Evolutionary conservation across 2,797 vertebrate species (phyloP).

Genomic region (Urophycis tenuis): DNA sequence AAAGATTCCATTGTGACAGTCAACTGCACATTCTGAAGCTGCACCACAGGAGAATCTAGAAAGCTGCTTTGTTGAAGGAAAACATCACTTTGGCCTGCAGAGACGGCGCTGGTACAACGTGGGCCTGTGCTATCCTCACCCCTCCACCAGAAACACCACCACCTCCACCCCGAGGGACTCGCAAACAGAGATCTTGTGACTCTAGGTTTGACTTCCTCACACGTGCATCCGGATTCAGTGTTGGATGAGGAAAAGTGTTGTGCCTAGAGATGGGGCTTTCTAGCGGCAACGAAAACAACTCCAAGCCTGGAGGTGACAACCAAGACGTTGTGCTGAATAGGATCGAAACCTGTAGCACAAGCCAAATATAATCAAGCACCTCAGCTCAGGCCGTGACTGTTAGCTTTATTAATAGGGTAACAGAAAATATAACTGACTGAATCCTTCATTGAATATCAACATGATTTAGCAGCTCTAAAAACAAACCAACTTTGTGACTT

Average conservation of each 20-base stretch:
- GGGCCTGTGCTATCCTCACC: conserved; percentile 39
- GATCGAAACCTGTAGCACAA: conserved; percentile 51
- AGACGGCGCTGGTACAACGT: conserved; percentile 20
- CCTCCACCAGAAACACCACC: neutral
- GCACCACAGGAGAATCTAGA: conserved; percentile 44
- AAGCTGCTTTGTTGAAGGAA: conserved; percentile 57
- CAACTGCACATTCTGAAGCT: conserved; percentile 47
- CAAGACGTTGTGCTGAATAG: conserved; percentile 27
- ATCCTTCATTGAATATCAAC: neutral
- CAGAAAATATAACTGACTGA: conserved; percentile 7
- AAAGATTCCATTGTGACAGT: conserved; percentile 47
- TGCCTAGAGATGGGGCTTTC: conserved; percentile 40
- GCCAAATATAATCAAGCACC: conserved; percentile 53
- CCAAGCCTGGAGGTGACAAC: conserved; percentile 9
- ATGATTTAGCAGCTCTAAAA: neutral
- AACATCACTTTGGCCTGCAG: conserved; percentile 44
- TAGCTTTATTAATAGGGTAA: conserved; percentile 19
- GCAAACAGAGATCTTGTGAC: conserved; percentile 66
- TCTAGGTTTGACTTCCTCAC: conserved; percentile 52
- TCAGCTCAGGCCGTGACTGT: conserved; percentile 24
- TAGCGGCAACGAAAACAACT: conserved; percentile 19
- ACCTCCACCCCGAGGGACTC: conserved; percentile 40
- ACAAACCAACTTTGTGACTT: neutral
- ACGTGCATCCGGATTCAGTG: conserved; percentile 52
- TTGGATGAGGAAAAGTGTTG: conserved; percentile 39